These are phyloP conservation scores for Xestoiulus laeticollis DNA, from an alignment of 2,888 invertebrate genomes.

Conservation along the genomic window DNA sequence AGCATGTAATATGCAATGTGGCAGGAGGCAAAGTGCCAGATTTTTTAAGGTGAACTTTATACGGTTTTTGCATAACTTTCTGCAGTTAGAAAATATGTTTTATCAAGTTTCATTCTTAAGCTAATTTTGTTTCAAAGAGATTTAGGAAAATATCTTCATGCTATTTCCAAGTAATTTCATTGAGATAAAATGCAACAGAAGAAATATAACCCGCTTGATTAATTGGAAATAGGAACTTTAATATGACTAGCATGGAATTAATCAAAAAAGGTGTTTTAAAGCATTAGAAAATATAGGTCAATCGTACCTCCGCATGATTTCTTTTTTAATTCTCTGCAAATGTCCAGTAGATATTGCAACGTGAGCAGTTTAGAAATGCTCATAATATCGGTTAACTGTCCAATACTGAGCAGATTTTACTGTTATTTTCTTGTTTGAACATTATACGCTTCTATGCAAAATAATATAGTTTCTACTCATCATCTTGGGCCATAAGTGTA, in stretches of 20 bases:
- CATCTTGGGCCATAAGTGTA: background rate
- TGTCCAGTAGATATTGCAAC: background rate
- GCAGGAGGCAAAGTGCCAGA: too few relatives aligned
- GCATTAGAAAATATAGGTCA: background rate
- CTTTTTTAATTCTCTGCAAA: background rate
- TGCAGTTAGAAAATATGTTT: too few relatives aligned
- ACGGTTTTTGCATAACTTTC: background rate
- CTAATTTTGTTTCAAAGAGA: too few relatives aligned
- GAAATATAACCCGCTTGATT: background rate
- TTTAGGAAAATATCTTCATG: too few relatives aligned
- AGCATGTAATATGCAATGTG: too few relatives aligned
- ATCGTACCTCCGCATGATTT: background rate
- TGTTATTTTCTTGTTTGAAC: background rate
- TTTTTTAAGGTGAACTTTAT: too few relatives aligned
- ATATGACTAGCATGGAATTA: background rate
- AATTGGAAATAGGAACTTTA: constrained; percentile 1
- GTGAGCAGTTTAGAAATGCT: background rate
- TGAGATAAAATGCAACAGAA: background rate
- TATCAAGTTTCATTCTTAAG: background rate
- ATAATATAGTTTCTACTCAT: background rate
- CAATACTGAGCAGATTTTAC: background rate
- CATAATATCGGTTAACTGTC: background rate
- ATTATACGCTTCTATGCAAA: background rate
- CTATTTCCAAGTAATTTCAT: background rate
- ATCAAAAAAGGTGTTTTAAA: background rate